These are phyloP conservation scores for Lasioglossum lativentre DNA, from an alignment of 2,888 invertebrate species.

Conservation along the genomic window DNA sequence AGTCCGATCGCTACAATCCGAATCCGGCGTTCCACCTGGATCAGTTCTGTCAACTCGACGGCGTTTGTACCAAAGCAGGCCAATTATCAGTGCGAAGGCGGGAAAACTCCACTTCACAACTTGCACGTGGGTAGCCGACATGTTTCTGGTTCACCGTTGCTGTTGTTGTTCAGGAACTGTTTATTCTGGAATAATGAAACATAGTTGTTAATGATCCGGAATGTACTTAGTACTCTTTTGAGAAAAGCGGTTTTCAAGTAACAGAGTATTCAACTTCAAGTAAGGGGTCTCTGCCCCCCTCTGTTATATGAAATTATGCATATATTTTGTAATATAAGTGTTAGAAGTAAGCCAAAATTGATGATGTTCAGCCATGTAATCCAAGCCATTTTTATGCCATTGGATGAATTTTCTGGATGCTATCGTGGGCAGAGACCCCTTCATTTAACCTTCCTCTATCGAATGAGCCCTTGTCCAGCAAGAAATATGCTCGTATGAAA, in stretches of 20 bases:
- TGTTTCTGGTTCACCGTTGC: slow-evolving; percentile 91
- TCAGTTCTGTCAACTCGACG: slow-evolving; percentile 91
- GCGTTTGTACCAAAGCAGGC: slow-evolving; percentile 93
- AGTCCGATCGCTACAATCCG: slow-evolving; percentile 36
- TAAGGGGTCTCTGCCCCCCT: too few species aligned
- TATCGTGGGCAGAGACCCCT: too few species aligned
- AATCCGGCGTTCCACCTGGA: slow-evolving; percentile 87
- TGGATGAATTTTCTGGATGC: too few species aligned
- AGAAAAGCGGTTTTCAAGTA: neutral
- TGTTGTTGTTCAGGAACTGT: slow-evolving; percentile 85
- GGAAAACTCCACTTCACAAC: slow-evolving; percentile 92
- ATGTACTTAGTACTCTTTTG: neutral
- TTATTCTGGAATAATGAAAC: slow-evolving; percentile 50
- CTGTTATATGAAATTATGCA: too few species aligned
- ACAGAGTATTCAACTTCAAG: too few species aligned
- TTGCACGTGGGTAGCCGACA: slow-evolving; percentile 91
- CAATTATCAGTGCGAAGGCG: slow-evolving; percentile 91
- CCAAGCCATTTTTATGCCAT: too few species aligned
- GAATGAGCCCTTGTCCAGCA: too few species aligned
- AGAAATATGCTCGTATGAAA: too few species aligned
- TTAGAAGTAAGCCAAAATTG: too few species aligned
- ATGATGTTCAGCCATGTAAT: too few species aligned
- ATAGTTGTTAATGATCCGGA: neutral
- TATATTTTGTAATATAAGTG: too few species aligned
- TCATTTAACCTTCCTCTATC: too few species aligned